Conservation (phyloP, 1,140 invertebrate genomes). For the Eriosoma lanigerum region DNA sequence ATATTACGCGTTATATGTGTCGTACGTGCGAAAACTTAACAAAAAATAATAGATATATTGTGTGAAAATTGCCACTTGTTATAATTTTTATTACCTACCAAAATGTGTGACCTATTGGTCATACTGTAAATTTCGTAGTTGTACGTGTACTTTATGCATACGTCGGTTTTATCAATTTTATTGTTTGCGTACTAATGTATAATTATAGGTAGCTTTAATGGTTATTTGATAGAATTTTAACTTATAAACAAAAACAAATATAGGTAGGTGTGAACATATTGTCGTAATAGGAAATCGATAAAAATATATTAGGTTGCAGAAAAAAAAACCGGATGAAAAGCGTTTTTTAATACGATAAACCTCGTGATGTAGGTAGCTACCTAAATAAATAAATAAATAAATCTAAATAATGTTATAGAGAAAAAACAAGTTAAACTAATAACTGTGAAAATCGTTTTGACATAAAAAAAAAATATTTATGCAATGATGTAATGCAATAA, state of each 20-base stretch:
- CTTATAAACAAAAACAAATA: background rate
- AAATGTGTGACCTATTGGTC: conserved; percentile 16
- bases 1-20: too few relatives aligned
- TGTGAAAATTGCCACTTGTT: background rate
- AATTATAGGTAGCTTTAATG: background rate
- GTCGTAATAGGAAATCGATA: background rate
- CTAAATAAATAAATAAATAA: too few relatives aligned
- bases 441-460: too few relatives aligned
- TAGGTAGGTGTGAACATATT: background rate
- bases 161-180: background rate
- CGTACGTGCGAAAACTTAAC: background rate
- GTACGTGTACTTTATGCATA: conserved; percentile 30
- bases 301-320: background rate
- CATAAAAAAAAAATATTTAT: too few relatives aligned
- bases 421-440: too few relatives aligned
- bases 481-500: too few relatives aligned
- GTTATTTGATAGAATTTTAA: conserved; percentile 9
- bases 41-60: too few relatives aligned
- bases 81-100: background rate
- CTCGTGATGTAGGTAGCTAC: too few relatives aligned
- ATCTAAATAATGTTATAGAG: too few relatives aligned
- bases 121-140: conserved; percentile 30
- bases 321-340: too few relatives aligned
- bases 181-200: background rate
- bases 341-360: too few relatives aligned